Percentiles rank a stretch among this genome's conserved stretches.
These are phyloP conservation scores for Athalia circularis DNA, from an alignment of 2,888 invertebrate genomes.

Conservation along the genomic window DNA sequence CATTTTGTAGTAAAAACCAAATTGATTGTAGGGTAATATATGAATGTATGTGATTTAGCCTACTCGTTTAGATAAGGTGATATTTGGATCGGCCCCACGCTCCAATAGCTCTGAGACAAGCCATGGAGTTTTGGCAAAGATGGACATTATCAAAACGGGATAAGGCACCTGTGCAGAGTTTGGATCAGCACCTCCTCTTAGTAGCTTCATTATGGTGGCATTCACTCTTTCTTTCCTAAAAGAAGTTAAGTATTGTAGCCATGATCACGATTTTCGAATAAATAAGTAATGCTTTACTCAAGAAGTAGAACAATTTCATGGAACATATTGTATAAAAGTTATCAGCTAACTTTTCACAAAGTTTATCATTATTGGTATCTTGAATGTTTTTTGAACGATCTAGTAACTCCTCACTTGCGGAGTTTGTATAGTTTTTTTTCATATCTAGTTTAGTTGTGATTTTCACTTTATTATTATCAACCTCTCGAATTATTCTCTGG, in stretches of 20 bases:
- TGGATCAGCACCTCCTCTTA: conserved; percentile 68
- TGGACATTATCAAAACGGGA: conserved; percentile 64
- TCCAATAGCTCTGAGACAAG: conserved; percentile 61
- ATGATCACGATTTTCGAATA: background rate
- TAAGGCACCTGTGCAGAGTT: conserved; percentile 66
- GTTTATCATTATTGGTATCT: background rate
- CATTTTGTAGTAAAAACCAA: background rate
- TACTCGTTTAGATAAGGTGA: conserved; percentile 21
- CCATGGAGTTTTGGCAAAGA: conserved; percentile 64
- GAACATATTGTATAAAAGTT: background rate
- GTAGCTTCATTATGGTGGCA: conserved; percentile 62
- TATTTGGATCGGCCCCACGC: conserved; percentile 64
- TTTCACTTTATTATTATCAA: background rate
- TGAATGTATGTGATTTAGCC: background rate
- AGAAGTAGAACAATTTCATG: background rate
- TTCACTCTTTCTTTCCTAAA: conserved; percentile 46
- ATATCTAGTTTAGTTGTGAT: background rate
- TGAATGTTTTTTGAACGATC: background rate
- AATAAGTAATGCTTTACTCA: background rate
- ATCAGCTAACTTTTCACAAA: conserved; percentile 12
- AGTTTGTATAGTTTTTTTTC: background rate
- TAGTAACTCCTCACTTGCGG: background rate
- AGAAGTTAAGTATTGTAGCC: background rate
- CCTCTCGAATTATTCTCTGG: background rate
- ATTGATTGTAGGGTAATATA: background rate